Percentiles rank a stretch among this genome's conserved stretches.
Conservation (phyloP, 2,797 vertebrate species). For the Linurgus olivaceus region DNA sequence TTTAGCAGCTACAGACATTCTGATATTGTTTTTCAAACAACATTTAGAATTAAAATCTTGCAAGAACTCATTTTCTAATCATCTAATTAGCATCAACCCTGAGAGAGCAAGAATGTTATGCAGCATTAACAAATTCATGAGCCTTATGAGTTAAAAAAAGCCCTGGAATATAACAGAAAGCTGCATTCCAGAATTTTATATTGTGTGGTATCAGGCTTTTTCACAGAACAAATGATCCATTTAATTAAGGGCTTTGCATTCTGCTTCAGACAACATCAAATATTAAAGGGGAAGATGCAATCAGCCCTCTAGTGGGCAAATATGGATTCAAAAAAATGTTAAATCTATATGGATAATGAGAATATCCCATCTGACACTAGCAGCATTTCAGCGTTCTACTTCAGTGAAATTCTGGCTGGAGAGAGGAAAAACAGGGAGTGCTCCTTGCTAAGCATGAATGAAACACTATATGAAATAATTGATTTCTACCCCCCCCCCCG, state of each 20-base stretch:
- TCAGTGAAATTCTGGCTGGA: neutral
- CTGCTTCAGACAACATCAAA: conserved; percentile 39
- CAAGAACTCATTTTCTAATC: neutral
- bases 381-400: neutral
- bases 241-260: conserved; percentile 27
- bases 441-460: neutral
- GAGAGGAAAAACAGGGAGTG: neutral
- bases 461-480: neutral
- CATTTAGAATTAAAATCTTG: neutral
- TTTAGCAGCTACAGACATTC: neutral
- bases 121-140: conserved; percentile 42
- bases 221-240: conserved; percentile 46
- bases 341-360: neutral
- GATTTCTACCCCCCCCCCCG: neutral
- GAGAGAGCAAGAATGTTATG: neutral
- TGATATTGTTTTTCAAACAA: conserved; percentile 4
- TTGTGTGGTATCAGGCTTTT: conserved; percentile 18
- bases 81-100: conserved; percentile 4
- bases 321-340: neutral
- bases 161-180: conserved; percentile 10
- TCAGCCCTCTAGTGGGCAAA: conserved; percentile 60
- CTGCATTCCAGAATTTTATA: neutral
- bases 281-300: conserved; percentile 36
- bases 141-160: neutral
- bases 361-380: neutral